phyloP scores from a whole-genome alignment of 2,797 vertebrate genomes.

The Hypotaenidia philippensis region DNA sequence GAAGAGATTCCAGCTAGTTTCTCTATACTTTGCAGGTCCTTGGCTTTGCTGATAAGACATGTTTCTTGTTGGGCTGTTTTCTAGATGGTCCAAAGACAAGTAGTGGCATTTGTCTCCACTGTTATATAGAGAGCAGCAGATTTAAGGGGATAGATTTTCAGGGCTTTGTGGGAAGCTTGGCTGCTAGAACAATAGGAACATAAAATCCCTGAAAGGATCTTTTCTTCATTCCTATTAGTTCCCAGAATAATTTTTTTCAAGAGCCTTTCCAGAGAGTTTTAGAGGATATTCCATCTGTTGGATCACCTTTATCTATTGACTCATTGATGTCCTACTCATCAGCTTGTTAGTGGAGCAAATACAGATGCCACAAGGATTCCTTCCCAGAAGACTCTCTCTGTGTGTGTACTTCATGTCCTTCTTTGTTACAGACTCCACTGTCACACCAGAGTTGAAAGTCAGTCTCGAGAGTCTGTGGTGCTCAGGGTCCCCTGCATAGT shows the following conservation, averaged over 20 bases:
- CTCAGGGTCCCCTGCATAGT: neutral
- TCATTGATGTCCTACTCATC: neutral
- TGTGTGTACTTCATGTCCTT: neutral
- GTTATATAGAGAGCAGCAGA: neutral
- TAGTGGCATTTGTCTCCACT: neutral
- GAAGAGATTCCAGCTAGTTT: neutral
- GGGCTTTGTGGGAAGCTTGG: neutral
- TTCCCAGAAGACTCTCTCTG: neutral
- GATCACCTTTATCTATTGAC: neutral
- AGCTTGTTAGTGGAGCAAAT: neutral
- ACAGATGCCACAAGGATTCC: neutral
- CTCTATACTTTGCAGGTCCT: neutral
- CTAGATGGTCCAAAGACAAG: neutral
- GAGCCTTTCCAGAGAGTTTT: neutral
- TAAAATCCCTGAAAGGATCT: neutral
- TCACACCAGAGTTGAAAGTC: neutral
- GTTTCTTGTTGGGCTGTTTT: neutral
- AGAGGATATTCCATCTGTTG: neutral
- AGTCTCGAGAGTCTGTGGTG: neutral
- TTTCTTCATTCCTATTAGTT: neutral
- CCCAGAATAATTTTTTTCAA: neutral
- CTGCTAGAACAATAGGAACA: neutral
- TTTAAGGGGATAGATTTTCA: neutral
- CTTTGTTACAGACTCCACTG: neutral
- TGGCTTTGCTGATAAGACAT: neutral